Evolutionary conservation across 1,140 invertebrate genomes (phyloP).

Genomic region (Portunus trituberculatus): DNA sequence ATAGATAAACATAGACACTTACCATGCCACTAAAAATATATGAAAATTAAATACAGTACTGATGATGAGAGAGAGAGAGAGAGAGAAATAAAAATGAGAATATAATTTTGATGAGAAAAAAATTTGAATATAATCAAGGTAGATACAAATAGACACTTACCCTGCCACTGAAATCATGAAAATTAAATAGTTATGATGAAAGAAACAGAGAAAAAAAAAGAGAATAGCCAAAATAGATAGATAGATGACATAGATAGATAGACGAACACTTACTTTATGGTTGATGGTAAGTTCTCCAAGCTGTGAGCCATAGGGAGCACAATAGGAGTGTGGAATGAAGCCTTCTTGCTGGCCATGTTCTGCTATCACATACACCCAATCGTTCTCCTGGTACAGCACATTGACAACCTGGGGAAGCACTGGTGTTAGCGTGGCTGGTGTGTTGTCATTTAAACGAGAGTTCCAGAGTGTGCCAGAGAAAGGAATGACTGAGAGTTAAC

Average conservation of each 20-base stretch:
- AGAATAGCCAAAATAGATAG: too few relatives aligned
- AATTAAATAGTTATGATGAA: too few relatives aligned
- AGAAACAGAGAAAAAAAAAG: too few relatives aligned
- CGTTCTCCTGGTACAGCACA: slow-evolving; percentile 95
- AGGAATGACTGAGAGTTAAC: too few relatives aligned
- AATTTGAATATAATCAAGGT: too few relatives aligned
- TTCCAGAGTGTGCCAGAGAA: too few relatives aligned
- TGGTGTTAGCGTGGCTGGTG: neutral
- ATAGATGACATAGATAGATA: too few relatives aligned
- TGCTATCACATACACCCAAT: slow-evolving; percentile 97
- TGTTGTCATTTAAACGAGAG: neutral
- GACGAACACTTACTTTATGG: slow-evolving; percentile 79
- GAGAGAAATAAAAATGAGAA: neutral
- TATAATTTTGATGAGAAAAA: neutral
- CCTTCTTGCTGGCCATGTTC: slow-evolving; percentile 93
- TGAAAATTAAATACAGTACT: neutral
- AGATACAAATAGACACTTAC: too few relatives aligned
- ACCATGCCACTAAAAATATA: too few relatives aligned
- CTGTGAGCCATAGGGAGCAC: slow-evolving; percentile 90
- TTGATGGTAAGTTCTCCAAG: slow-evolving; percentile 87
- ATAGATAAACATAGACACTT: too few relatives aligned
- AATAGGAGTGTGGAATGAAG: slow-evolving; percentile 96
- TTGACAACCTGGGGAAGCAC: slow-evolving; percentile 87
- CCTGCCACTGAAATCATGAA: too few relatives aligned
- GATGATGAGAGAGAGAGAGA: neutral